These are phyloP conservation scores for Chionis minor DNA, from an alignment of 2,113 vertebrate species.

Conservation along the genomic window DNA sequence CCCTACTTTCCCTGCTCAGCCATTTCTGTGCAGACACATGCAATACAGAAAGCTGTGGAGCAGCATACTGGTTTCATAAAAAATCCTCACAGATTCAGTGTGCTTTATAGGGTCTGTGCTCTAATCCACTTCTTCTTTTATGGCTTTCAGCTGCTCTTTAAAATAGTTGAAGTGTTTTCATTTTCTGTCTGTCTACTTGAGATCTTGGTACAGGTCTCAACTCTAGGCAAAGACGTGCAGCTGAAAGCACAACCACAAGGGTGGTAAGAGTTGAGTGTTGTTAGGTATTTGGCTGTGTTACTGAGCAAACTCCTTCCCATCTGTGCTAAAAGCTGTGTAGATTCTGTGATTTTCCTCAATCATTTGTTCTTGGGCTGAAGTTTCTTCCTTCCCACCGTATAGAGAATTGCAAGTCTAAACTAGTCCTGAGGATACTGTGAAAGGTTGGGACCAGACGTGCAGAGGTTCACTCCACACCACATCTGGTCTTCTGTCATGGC, in stretches of 20 bases:
- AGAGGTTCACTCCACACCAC: not conserved
- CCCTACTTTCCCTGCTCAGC: constrained; percentile 44
- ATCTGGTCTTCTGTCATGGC: not conserved
- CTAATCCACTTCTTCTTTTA: not conserved
- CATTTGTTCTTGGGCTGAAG: not conserved
- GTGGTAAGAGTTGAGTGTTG: not conserved
- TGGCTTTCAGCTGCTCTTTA: not conserved
- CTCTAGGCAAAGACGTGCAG: not conserved
- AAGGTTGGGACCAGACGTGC: not conserved
- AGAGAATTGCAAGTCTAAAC: not conserved
- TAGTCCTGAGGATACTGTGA: not conserved
- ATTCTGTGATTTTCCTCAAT: not conserved
- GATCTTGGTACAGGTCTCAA: not conserved
- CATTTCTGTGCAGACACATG: not conserved
- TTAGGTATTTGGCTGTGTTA: not conserved
- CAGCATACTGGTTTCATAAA: not conserved
- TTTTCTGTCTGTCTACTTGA: not conserved
- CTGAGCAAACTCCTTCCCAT: not conserved
- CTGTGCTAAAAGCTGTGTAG: not conserved
- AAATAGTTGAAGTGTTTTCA: not conserved
- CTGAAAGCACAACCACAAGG: not conserved
- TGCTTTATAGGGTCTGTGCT: not conserved
- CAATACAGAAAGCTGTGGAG: not conserved
- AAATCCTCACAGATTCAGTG: not conserved
- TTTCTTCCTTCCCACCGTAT: not conserved